Base-by-base conservation (phyloP, 2,797 vertebrate species). In the Astyanax mexicanus region DNA sequence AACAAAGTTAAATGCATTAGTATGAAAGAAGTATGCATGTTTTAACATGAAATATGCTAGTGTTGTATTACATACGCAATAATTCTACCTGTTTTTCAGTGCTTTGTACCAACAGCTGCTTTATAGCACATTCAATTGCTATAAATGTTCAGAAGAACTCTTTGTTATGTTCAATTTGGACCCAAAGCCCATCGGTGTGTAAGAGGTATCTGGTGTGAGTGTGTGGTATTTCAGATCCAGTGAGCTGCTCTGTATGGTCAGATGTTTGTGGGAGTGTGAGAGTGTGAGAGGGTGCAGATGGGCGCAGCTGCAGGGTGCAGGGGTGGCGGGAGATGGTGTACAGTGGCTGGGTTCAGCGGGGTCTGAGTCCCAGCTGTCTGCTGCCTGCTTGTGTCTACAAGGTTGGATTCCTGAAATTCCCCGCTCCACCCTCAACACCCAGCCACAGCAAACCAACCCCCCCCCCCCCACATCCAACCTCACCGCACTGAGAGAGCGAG, bases 381-480 rank as follows among this genome's bases (percentile, higher is more conserved):
- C 47, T 55, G 72, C 65, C 80, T 70, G 52, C 13, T 25, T 29
- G 66, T 1, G 11, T 84, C 80, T 75, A 69, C 79, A 81, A 64
- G 72, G 81, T 79, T 82, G 75, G 69, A 86, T 82, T 87, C 72
- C 84, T 75, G 68, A 82, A 75, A 85, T 84, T 88, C 78, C 79
- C 82, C 80, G 84, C 78, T 61, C 85, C 84, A 79, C 89, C 91
- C 90, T 87, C 90, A 13, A 79, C 89, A 45, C 15, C 83, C 49
- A 21, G 8, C 7, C 78, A 79, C 81, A n/a, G n/a, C n/a, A n/a
- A n/a, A n/a, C n/a, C 29, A 81, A 85, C 78, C 61, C 85, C 84
- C 77, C 83, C 84, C 72, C 81, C 86, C 81, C 83, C 3, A 3
- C 25, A 4, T 1, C 54, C 54, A 25, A 0, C 23, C n/a, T n/a